phyloP scores from a whole-genome alignment of 2,797 vertebrate species.

The Melanotaenia parkinsoni region DNA sequence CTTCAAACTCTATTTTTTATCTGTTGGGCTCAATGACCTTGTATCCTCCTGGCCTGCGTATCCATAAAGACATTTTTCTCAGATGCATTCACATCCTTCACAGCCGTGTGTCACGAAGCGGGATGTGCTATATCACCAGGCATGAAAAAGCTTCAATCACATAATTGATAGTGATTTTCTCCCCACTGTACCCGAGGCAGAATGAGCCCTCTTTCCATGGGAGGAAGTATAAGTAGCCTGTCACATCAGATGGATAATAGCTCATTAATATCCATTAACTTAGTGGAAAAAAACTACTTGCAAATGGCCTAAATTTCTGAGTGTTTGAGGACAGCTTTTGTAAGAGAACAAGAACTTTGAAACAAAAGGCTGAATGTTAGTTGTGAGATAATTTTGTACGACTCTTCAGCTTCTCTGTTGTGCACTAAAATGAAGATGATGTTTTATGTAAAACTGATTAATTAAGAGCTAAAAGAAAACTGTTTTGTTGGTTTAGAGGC shows the following conservation, averaged over 20 bases:
- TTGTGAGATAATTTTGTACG: slow-evolving; percentile 42
- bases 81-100: slow-evolving; percentile 9
- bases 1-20: slow-evolving; percentile 49
- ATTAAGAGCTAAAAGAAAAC: slow-evolving; percentile 18
- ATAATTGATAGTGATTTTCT: slow-evolving; percentile 42
- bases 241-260: slow-evolving; percentile 61
- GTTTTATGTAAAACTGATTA: slow-evolving; percentile 8
- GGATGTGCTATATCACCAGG: slow-evolving; percentile 15
- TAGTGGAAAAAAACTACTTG: slow-evolving; percentile 37
- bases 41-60: slow-evolving; percentile 18
- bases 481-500: neutral
- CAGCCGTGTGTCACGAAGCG: slow-evolving; percentile 9
- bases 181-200: slow-evolving; percentile 5
- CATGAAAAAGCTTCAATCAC: slow-evolving; percentile 26
- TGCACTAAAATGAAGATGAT: slow-evolving; percentile 20
- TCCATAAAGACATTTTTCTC: slow-evolving; percentile 25
- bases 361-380: slow-evolving; percentile 54
- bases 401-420: slow-evolving; percentile 16
- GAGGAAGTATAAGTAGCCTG: slow-evolving; percentile 39
- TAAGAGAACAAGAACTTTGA: slow-evolving; percentile 20
- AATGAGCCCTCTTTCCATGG: slow-evolving; percentile 22
- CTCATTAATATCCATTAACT: slow-evolving; percentile 69
- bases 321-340: slow-evolving; percentile 53
- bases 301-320: slow-evolving; percentile 61
- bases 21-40: slow-evolving; percentile 54